Evolutionary conservation across 2,888 invertebrate species (phyloP), one percentile per base, ranked within the genome.

Genomic region (Formica aserva): DNA sequence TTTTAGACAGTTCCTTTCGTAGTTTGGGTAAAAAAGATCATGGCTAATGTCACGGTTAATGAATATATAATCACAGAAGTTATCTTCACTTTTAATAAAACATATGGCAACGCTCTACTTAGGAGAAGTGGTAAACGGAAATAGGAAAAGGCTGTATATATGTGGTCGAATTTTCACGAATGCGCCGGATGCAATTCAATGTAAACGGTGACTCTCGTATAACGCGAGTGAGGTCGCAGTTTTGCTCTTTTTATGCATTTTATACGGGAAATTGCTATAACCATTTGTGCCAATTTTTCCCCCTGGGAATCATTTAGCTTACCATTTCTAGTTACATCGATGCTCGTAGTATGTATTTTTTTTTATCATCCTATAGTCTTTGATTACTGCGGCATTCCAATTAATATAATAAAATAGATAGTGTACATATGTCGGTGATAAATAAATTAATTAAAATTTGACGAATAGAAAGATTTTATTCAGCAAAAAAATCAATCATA

Each of bases 181-280:
- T 67, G n/a, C 55, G 55, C 38, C n/a, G n/a, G 52, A 41, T 77
- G 29, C 38, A 77, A 18, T 67, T 52, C n/a, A 22, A 41, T 77
- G 38, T 13, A 77, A 66, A 77, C 18, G 26, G 18, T 5, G 22
- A 63, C 15, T 45, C 38, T 22, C 18, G 26, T 29, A 6, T 15
- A 41, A 75, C 26, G 63, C 32, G 63, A 52, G 26, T 35, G 13
- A 48, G 67, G 67, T 66, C 26, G 55, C 15, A 63, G 35, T 26
- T 67, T 55, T 69, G 38, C 26, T 55, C 29, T 41, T 69, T 76
- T 69, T 69, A 18, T 45, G 29, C 22, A 69, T 69, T 69, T 69
- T 77, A 69, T 69, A 57, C 29, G 55, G 41, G 35, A 66, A 15
- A 35, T 52, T 76, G 48, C 52, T 18, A 35, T 8, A 6, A 57